phyloP scores from a whole-genome alignment of 2,797 vertebrate species.

The Darevskia nairensis region DNA sequence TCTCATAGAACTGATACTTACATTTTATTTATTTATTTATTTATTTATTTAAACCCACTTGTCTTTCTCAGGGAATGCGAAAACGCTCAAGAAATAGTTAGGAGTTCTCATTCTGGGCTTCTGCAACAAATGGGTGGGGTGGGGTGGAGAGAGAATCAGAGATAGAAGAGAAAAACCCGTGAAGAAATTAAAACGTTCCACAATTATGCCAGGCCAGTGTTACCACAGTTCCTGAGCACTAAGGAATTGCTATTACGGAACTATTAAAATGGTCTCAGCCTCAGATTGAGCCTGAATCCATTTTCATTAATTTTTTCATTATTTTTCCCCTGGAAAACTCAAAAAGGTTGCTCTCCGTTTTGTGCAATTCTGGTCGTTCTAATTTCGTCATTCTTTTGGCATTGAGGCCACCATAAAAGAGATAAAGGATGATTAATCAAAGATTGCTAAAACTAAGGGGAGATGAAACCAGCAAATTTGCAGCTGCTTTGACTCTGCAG shows the following conservation, averaged over 20 bases:
- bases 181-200: too few species aligned
- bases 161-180: not conserved
- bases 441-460: not conserved
- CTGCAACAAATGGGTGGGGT: too few species aligned
- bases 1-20: too few species aligned
- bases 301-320: not conserved
- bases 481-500: not conserved
- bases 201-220: not conserved
- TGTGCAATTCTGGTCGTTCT: not conserved
- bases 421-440: not conserved
- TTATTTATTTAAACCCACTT: too few species aligned
- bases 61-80: not conserved
- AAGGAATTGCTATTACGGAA: not conserved
- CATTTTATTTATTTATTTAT: too few species aligned
- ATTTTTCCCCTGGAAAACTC: too few species aligned
- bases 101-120: too few species aligned
- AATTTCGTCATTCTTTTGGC: not conserved
- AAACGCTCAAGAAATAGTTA: too few species aligned
- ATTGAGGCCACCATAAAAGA: fast-evolving
- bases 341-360: too few species aligned
- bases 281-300: fast-evolving
- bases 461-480: not conserved
- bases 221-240: too few species aligned
- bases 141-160: too few species aligned
- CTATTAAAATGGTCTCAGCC: not conserved